Conservation (phyloP, 1,140 invertebrate species). For the Yoshiicerus persimilis region DNA sequence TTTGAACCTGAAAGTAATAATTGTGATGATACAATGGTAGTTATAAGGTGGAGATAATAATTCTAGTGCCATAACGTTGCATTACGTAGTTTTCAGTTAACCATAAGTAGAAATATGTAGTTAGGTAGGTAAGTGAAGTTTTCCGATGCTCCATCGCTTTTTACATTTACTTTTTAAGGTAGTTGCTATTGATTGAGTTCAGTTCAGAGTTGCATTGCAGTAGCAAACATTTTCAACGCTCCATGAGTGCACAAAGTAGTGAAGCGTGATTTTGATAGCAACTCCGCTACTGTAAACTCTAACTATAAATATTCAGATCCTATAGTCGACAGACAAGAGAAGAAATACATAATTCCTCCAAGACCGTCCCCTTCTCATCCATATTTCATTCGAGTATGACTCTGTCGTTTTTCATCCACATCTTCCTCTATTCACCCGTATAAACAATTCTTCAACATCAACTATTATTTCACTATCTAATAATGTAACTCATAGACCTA, state of each 20-base stretch:
- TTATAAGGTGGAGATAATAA: slow-evolving; percentile 1
- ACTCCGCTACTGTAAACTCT: background rate
- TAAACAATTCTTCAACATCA: background rate
- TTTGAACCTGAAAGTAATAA: slow-evolving; percentile 20
- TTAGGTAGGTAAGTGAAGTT: background rate
- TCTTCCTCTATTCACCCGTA: background rate
- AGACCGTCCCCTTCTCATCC: slow-evolving; percentile 5
- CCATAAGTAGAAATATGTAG: background rate
- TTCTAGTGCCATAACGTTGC: background rate
- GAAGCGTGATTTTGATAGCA: slow-evolving; percentile 13
- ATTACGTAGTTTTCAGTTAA: background rate
- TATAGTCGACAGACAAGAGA: background rate
- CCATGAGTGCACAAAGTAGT: slow-evolving; percentile 12
- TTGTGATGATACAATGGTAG: background rate
- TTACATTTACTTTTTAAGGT: background rate
- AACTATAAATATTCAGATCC: slow-evolving; percentile 15
- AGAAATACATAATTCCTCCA: background rate
- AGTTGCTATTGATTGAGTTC: background rate
- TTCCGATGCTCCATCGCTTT: background rate
- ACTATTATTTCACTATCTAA: too few relatives aligned
- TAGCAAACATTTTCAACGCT: slow-evolving; percentile 3
- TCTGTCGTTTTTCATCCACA: background rate
- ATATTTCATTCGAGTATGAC: slow-evolving; percentile 15
- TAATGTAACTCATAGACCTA: background rate
- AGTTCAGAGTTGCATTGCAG: background rate